phyloP scores from a whole-genome alignment of 2,113 vertebrate species.

The Cynocephalus volans region DNA sequence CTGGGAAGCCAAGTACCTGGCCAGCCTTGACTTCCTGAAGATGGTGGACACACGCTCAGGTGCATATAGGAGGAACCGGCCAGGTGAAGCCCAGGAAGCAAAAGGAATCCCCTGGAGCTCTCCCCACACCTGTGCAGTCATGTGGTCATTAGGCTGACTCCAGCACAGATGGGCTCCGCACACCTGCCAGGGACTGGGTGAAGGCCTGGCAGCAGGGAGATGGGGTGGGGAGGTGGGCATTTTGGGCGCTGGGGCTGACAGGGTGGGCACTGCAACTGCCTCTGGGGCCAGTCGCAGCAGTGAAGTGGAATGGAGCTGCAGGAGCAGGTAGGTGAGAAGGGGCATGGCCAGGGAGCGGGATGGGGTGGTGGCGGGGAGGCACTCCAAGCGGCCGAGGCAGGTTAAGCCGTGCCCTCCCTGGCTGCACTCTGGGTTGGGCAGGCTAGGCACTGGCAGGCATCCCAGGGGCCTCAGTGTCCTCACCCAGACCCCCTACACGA shows the following conservation, averaged over 20 bases:
- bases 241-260: fast-evolving
- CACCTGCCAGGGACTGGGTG: fast-evolving
- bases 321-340: not conserved
- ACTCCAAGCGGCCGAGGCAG: fast-evolving
- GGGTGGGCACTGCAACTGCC: fast-evolving
- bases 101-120: fast-evolving
- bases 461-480: not conserved
- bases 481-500: not conserved
- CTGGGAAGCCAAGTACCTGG: too few species aligned
- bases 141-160: not conserved
- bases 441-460: too few species aligned
- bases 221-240: too few species aligned
- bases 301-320: not conserved
- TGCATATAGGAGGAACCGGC: fast-evolving
- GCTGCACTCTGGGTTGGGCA: not conserved
- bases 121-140: not conserved
- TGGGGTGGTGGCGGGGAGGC: not conserved
- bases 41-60: fast-evolving
- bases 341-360: not conserved
- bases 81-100: not conserved
- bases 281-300: fast-evolving
- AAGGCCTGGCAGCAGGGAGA: fast-evolving
- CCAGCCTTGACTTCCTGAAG: not conserved
- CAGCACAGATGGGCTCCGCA: not conserved
- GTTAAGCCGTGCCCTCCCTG: too few species aligned